These are phyloP conservation scores for Caenorhabditis panamensis DNA, from an alignment of 2,888 invertebrate species.

Conservation along the genomic window DNA sequence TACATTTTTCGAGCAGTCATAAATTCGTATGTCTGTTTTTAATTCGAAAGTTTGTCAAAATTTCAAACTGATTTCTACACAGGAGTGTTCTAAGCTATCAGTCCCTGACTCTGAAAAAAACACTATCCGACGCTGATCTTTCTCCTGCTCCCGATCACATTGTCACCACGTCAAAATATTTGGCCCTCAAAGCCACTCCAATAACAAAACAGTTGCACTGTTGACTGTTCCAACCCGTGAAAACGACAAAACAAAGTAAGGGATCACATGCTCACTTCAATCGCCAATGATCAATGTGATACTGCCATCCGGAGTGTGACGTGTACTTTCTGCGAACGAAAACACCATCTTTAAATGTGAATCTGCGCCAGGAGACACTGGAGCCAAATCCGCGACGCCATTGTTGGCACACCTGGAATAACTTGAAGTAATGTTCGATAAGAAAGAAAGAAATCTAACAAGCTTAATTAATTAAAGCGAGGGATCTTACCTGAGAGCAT, in stretches of 20 bases:
- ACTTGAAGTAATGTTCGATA: too few relatives aligned
- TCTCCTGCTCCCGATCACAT: not conserved
- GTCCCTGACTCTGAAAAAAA: conserved; percentile 65
- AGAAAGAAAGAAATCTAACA: too few relatives aligned
- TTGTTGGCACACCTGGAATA: conserved; percentile 82
- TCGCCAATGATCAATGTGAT: conserved; percentile 87
- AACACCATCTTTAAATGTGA: conserved; percentile 87
- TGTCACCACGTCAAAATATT: conserved; percentile 27
- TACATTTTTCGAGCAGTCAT: too few relatives aligned
- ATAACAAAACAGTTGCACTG: conserved; percentile 15
- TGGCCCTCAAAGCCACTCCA: not conserved
- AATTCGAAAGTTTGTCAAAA: too few relatives aligned
- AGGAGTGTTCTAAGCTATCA: too few relatives aligned
- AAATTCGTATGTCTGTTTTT: too few relatives aligned
- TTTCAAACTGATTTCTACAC: too few relatives aligned
- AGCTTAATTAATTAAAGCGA: too few relatives aligned
- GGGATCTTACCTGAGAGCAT: conserved; percentile 86
- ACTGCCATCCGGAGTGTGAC: conserved; percentile 90
- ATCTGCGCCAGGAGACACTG: conserved; percentile 88
- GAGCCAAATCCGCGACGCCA: conserved; percentile 87
- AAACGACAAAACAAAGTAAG: conserved; percentile 18
- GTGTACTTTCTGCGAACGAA: conserved; percentile 88
- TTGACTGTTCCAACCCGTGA: conserved; percentile 13
- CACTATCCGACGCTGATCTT: not conserved
- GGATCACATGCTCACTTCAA: conserved; percentile 81